A percentile compares a stretch with the other conserved stretches of the same genome.
Conservation (phyloP, 2,113 vertebrate species). For the Xenopus laevis region DNA sequence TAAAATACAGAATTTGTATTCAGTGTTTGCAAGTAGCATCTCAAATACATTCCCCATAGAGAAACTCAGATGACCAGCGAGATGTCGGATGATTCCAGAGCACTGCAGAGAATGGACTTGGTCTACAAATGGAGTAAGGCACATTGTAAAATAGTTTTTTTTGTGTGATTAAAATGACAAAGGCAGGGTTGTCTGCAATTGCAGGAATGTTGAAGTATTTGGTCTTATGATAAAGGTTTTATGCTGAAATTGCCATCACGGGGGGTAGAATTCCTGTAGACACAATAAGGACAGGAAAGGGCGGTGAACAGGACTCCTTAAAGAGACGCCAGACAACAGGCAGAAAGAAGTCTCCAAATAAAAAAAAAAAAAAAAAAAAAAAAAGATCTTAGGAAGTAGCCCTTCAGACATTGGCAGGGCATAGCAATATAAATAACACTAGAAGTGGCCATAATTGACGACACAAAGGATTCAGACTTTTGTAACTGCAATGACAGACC, state of each 20-base stretch:
- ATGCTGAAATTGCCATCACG: not conserved
- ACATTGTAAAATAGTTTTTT: conserved; percentile 26
- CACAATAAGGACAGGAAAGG: conserved; percentile 5
- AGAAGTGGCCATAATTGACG: no score
- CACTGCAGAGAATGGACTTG: not conserved
- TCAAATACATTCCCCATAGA: conserved; percentile 11
- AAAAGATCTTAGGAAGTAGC: no score
- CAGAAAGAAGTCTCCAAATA: no score
- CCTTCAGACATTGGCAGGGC: no score
- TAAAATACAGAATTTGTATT: not conserved
- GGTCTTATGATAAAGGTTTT: conserved; percentile 13
- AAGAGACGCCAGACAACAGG: no score
- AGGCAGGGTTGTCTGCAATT: not conserved
- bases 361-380: no score
- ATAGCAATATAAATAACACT: no score
- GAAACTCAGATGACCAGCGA: not conserved
- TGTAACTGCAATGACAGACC: no score
- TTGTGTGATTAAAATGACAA: conserved; percentile 1
- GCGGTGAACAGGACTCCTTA: not conserved
- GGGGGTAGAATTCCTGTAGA: conserved; percentile 13
- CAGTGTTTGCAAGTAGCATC: conserved; percentile 6
- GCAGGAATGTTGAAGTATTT: conserved; percentile 37
- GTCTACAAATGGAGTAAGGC: conserved; percentile 22
- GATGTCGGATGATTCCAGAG: not conserved
- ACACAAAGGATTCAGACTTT: no score